These are phyloP conservation scores for Oncorhynchus tshawytscha DNA, from an alignment of 2,113 vertebrate species.

Conservation along the genomic window DNA sequence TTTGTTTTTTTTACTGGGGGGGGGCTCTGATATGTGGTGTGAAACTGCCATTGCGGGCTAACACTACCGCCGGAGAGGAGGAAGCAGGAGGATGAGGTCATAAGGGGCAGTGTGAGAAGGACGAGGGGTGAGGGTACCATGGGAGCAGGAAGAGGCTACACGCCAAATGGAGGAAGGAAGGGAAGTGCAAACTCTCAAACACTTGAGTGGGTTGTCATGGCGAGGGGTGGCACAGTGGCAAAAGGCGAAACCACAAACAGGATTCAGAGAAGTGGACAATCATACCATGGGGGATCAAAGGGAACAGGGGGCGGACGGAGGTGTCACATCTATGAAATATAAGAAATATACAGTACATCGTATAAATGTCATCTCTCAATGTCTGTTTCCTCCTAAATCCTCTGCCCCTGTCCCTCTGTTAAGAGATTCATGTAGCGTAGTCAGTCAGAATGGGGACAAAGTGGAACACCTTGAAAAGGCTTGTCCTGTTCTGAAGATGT, in stretches of 20 bases:
- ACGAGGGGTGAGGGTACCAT: background rate
- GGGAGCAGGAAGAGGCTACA: background rate
- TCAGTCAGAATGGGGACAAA: background rate
- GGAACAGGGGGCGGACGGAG: background rate
- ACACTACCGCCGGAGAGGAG: background rate
- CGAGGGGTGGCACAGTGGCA: slow-evolving; percentile 24
- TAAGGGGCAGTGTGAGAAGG: slow-evolving; percentile 4
- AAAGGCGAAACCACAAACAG: slow-evolving; percentile 14
- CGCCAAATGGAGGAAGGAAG: background rate
- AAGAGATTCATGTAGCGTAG: background rate
- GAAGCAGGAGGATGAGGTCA: background rate
- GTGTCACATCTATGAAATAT: too few species aligned
- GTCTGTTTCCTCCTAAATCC: too few species aligned
- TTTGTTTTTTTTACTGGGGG: background rate
- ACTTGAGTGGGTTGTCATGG: slow-evolving; percentile 32
- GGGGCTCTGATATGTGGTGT: slow-evolving; percentile 22
- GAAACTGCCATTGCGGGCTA: slow-evolving; percentile 33
- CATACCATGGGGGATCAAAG: background rate
- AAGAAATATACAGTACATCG: too few species aligned
- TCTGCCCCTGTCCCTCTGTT: background rate
- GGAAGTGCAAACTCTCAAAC: slow-evolving; percentile 31
- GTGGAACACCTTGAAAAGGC: background rate
- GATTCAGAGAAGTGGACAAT: background rate
- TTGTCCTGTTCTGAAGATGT: background rate
- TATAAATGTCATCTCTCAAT: too few species aligned